Evolutionary conservation across 1,140 invertebrate species (phyloP).

Genomic region (Bombus picipes): DNA sequence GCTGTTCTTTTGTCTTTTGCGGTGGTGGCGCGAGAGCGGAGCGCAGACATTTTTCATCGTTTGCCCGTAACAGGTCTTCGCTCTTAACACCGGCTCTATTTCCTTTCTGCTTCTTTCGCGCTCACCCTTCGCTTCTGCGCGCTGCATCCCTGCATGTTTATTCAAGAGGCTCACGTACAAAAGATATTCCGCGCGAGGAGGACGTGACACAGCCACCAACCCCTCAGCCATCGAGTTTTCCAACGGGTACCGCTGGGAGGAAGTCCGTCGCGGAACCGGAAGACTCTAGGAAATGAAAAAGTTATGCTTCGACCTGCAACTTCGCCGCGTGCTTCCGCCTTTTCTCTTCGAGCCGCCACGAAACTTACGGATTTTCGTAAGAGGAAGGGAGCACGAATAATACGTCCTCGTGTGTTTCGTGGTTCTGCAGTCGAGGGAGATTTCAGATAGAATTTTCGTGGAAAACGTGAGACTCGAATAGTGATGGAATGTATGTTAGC

Average conservation of each 20-base stretch:
- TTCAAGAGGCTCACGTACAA: constrained; percentile 81
- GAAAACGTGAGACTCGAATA: neutral
- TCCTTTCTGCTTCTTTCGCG: constrained; percentile 43
- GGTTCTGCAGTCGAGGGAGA: neutral
- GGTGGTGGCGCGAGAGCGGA: neutral
- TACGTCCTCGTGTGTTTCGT: constrained; percentile 4
- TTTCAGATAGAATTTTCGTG: neutral
- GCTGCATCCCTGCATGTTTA: constrained; percentile 77
- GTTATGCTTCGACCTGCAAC: constrained; percentile 74
- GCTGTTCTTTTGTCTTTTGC: constrained; percentile 67
- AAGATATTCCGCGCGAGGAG: constrained; percentile 78
- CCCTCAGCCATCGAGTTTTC: constrained; percentile 4
- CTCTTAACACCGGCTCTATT: constrained; percentile 24
- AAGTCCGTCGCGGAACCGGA: constrained; percentile 70
- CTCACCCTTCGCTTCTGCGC: constrained; percentile 61
- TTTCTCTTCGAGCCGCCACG: constrained; percentile 32
- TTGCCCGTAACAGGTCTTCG: constrained; percentile 72
- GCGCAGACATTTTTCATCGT: constrained; percentile 79
- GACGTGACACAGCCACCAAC: constrained; percentile 68
- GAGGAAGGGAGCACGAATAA: constrained; percentile 31
- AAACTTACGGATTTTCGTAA: constrained; percentile 35
- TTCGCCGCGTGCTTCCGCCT: constrained; percentile 54
- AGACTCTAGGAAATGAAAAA: constrained; percentile 80
- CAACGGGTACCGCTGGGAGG: constrained; percentile 56
- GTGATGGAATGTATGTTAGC: neutral